These are phyloP conservation scores for Chaetura pelagica DNA, from an alignment of 2,113 vertebrate genomes.

Conservation along the genomic window DNA sequence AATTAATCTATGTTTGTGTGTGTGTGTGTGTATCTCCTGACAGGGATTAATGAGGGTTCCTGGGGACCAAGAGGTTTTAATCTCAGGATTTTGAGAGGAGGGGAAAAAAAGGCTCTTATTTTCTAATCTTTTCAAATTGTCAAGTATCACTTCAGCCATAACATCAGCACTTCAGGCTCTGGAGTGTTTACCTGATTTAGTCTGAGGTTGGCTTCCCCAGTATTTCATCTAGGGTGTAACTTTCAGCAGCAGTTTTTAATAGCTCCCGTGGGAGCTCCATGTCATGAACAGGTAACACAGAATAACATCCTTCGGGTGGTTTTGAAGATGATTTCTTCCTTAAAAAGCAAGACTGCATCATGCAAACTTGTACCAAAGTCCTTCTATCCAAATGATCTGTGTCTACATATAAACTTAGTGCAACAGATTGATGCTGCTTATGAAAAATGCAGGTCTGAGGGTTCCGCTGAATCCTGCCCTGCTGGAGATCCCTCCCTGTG, in stretches of 20 bases:
- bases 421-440: neutral
- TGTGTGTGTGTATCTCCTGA: neutral
- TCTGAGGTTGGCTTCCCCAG: neutral
- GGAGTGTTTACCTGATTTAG: neutral
- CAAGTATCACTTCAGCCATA: neutral
- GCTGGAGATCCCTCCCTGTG: neutral
- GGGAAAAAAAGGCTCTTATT: neutral
- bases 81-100: neutral
- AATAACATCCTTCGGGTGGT: neutral
- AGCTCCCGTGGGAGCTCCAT: neutral
- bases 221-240: neutral
- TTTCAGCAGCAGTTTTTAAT: neutral
- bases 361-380: neutral
- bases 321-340: neutral
- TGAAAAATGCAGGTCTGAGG: neutral
- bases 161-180: neutral
- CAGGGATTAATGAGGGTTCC: neutral
- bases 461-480: neutral
- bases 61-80: neutral
- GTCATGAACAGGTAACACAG: neutral
- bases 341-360: neutral
- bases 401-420: neutral
- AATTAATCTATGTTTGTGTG: neutral
- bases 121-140: neutral
- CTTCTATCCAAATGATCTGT: fast-evolving